A percentile compares a stretch with the other conserved stretches of the same genome.
Conservation (phyloP, 2,113 vertebrate species). For the Papio anubis region DNA sequence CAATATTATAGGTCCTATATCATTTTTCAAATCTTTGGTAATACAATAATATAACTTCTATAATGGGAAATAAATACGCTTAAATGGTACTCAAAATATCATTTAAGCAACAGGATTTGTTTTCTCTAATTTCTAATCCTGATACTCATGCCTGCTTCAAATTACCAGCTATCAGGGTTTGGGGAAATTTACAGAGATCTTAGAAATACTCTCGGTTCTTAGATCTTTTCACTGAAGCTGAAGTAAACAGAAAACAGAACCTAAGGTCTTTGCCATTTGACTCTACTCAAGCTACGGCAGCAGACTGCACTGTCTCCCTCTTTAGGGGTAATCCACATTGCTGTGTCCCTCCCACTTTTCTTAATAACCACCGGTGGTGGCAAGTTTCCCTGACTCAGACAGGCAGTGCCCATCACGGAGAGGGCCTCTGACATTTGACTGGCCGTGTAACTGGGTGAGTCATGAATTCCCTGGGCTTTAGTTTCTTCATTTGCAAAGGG, state of each 20-base stretch:
- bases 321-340: neutral
- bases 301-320: neutral
- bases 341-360: neutral
- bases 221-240: neutral
- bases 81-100: neutral
- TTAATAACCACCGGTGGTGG: neutral
- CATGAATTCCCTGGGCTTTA: neutral
- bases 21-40: neutral
- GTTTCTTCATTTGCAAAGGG: neutral
- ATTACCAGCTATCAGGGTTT: neutral
- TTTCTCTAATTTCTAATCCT: neutral
- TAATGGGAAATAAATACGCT: neutral
- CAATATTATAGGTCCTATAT: neutral
- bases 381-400: neutral
- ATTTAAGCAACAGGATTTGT: neutral
- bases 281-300: neutral
- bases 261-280: neutral
- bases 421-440: neutral
- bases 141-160: neutral
- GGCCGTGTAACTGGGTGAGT: neutral
- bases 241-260: neutral
- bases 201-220: conserved; percentile 13
- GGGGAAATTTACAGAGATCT: conserved; percentile 11
- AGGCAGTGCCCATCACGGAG: no score
- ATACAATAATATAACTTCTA: conserved; percentile 1